These are phyloP conservation scores for Pteruthius melanotis DNA, from an alignment of 2,113 vertebrate species.

Conservation along the genomic window DNA sequence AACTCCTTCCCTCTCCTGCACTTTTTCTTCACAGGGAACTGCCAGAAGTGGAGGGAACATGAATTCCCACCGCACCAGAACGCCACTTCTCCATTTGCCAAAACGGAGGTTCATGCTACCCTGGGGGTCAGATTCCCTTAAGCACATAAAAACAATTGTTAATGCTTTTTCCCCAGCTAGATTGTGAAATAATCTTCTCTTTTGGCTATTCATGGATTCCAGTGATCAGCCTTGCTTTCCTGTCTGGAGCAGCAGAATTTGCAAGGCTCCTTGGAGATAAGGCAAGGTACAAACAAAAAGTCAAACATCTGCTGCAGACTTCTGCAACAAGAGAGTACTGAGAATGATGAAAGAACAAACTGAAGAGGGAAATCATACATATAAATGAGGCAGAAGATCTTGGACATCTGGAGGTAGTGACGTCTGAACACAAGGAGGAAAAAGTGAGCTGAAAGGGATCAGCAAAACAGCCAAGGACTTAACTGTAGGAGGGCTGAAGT, in stretches of 20 bases:
- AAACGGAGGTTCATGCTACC: background rate
- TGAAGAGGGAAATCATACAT: slow-evolving; percentile 25
- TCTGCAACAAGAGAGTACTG: background rate
- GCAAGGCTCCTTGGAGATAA: slow-evolving; percentile 4
- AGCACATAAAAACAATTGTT: background rate
- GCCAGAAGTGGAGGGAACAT: background rate
- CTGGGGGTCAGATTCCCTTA: background rate
- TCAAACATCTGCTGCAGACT: slow-evolving; percentile 20
- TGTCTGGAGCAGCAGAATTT: background rate
- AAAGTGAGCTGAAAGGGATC: slow-evolving; percentile 20
- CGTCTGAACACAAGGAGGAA: background rate
- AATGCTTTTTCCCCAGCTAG: background rate
- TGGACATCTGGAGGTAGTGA: slow-evolving; percentile 34
- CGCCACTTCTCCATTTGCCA: background rate
- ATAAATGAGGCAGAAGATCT: slow-evolving; percentile 33
- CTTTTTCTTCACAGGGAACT: background rate
- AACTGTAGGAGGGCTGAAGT: slow-evolving; percentile 13
- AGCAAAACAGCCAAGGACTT: slow-evolving; percentile 5
- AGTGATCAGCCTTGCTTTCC: background rate
- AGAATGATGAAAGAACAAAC: slow-evolving; percentile 25
- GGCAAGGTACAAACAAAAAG: background rate
- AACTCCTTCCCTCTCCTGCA: background rate
- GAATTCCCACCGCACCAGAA: background rate
- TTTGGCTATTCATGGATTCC: background rate
- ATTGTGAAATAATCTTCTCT: background rate